phyloP scores from a whole-genome alignment of 2,797 vertebrate genomes.

The Apogon hyalosoma region DNA sequence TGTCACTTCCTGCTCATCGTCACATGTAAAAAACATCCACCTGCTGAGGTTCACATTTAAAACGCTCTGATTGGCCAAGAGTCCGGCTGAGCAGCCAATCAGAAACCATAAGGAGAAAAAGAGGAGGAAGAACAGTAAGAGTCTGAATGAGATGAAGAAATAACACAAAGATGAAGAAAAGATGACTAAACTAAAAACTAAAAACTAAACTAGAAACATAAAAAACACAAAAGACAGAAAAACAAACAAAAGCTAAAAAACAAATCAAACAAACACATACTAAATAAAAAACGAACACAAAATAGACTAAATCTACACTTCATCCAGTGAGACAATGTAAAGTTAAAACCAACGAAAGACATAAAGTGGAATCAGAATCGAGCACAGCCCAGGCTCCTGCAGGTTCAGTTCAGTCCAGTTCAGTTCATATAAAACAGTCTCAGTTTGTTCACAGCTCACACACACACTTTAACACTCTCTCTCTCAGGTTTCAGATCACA shows the following conservation, averaged over 20 bases:
- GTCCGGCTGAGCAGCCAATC: slow-evolving; percentile 49
- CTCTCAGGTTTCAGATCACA: too few species aligned
- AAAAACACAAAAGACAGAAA: neutral
- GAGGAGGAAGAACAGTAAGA: slow-evolving; percentile 11
- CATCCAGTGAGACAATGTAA: too few species aligned
- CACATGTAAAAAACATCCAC: slow-evolving; percentile 21
- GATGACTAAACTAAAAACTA: neutral
- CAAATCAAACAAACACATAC: neutral
- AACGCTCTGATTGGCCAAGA: slow-evolving; percentile 61
- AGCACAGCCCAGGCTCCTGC: too few species aligned
- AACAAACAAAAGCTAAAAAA: slow-evolving; percentile 20
- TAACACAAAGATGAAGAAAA: slow-evolving; percentile 5
- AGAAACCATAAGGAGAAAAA: neutral
- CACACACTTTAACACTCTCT: neutral
- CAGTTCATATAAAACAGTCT: slow-evolving; percentile 31
- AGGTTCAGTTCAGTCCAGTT: too few species aligned
- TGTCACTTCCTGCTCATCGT: neutral
- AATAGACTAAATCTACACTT: too few species aligned
- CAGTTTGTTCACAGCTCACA: slow-evolving; percentile 27
- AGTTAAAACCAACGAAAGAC: too few species aligned
- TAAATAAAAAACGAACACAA: too few species aligned
- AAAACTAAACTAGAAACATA: neutral
- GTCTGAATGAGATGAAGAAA: neutral
- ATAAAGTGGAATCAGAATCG: too few species aligned
- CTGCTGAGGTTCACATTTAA: slow-evolving; percentile 43